Conservation (phyloP, 2,797 vertebrate genomes). For the Chaetodon trifasciatus region DNA sequence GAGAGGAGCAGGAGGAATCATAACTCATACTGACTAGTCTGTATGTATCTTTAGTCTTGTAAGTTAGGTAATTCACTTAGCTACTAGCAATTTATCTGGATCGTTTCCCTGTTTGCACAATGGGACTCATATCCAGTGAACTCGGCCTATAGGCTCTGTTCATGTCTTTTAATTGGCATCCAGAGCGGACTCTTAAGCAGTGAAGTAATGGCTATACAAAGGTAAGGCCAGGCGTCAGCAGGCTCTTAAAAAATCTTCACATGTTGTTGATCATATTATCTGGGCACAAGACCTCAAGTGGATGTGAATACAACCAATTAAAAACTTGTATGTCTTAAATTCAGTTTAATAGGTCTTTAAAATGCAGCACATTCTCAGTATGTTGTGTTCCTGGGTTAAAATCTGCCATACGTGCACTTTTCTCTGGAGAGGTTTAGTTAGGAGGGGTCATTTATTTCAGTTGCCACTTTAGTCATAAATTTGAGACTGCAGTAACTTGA, state of each 20-base stretch:
- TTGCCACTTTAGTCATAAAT: neutral
- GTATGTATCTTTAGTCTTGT: neutral
- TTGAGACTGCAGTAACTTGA: neutral
- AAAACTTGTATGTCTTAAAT: conserved; percentile 4
- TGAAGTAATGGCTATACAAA: conserved; percentile 54
- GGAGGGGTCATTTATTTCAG: neutral
- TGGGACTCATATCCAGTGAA: neutral
- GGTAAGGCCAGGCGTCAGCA: conserved; percentile 36
- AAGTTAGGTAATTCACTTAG: neutral
- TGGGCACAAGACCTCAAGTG: neutral
- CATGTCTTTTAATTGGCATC: conserved; percentile 38
- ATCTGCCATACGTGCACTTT: neutral
- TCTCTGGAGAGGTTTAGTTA: neutral
- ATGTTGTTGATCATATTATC: conserved; percentile 35
- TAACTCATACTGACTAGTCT: conserved; percentile 3
- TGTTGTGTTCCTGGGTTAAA: neutral
- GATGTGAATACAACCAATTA: conserved; percentile 16
- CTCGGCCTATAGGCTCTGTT: neutral
- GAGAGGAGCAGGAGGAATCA: neutral
- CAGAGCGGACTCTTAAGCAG: conserved; percentile 10
- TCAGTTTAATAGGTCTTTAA: conserved; percentile 19
- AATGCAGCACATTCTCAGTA: neutral
- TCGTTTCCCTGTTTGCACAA: neutral
- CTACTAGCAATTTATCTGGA: neutral
- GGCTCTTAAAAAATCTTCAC: conserved; percentile 6